phyloP scores from a whole-genome alignment of 2,113 vertebrate species.

The Thunnus maccoyii region DNA sequence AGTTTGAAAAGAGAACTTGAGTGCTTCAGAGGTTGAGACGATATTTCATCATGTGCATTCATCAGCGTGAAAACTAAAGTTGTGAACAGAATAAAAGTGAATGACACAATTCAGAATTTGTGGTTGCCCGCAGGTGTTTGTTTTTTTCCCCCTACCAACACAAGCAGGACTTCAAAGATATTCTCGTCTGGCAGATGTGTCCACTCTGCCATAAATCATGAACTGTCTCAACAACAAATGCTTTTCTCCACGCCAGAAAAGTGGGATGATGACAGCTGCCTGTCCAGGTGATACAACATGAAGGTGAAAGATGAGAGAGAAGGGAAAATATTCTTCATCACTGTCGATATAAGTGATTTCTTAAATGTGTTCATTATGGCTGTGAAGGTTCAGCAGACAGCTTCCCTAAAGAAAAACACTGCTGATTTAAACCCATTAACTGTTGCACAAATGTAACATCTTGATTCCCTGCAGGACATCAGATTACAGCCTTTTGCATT shows the following conservation, averaged over 20 bases:
- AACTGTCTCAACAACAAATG: conserved; percentile 42
- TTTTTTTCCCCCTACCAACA: background rate
- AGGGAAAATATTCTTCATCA: conserved; percentile 11
- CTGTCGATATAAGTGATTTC: background rate
- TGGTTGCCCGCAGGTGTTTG: conserved; percentile 3
- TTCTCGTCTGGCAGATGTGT: conserved; percentile 46
- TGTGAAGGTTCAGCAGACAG: background rate
- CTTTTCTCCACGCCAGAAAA: background rate
- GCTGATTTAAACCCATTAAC: too few relatives aligned
- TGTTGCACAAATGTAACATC: too few relatives aligned
- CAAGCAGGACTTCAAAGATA: conserved; percentile 37
- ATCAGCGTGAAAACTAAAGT: conserved; percentile 18
- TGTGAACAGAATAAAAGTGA: conserved; percentile 27
- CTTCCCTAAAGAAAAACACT: too few relatives aligned
- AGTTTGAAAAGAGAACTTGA: conserved; percentile 20
- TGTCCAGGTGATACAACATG: conserved; percentile 24
- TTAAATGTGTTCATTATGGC: conserved; percentile 24
- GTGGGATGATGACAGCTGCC: conserved; percentile 28
- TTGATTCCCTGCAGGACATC: too few relatives aligned
- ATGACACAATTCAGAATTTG: conserved; percentile 31
- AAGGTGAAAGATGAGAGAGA: conserved; percentile 32
- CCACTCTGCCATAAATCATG: conserved; percentile 38
- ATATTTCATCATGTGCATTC: conserved; percentile 39
- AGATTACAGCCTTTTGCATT: too few relatives aligned
- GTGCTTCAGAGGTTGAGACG: conserved; percentile 14